Base-by-base conservation (phyloP, 2,888 invertebrate genomes). In the Metellina segmentata region DNA sequence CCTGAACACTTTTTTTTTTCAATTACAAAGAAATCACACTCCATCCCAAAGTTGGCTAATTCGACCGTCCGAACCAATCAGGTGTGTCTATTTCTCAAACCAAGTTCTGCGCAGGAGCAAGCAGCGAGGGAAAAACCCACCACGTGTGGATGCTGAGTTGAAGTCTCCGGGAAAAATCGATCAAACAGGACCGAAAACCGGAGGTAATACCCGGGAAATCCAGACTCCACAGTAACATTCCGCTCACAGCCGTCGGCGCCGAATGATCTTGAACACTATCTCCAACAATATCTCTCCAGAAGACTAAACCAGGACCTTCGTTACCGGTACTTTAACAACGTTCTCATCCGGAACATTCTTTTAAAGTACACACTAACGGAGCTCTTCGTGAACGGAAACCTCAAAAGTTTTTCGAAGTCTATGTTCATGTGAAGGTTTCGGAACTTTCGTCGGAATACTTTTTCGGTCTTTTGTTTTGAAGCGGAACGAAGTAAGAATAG, bases 131-230 rank as follows among this genome's bases (percentile, higher is more conserved):
- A 70, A 71, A 52, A 82, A 71, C 77, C 11, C 81, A 75, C 91
- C 91, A 91, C 91, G 91, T 91, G 91, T 74, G 81, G 48, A 71
- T 20, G 8, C 78, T 1, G 20, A 16, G 70, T 70, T n/a, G 52
- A 49, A 85, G 81, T 79, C 78, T 61, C 91, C 91, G 83, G 91
- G 91, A 83, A 91, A 83, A 91, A 91, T 91, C 91, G 91, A 91
- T 91, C 86, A 88, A 34, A 53, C 70, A n/a, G 75, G 77, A 82
- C 34, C 83, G 48, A 49, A 79, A 75, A 87, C 81, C n/a, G 78
- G 77, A 52, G 85, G 89, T 79, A 48, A 83, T 85, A 78, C 89
- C 89, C 85, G 83, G 89, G 83, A 85, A 90, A 78, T 79, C 89
- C 89, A 71, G 89, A 89, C 74, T 82, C 19, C 49, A 51, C 77